Evolutionary conservation across 92 coral and sea anemone species (phyloP).

Genomic region (Epizoanthus scotinus): DNA sequence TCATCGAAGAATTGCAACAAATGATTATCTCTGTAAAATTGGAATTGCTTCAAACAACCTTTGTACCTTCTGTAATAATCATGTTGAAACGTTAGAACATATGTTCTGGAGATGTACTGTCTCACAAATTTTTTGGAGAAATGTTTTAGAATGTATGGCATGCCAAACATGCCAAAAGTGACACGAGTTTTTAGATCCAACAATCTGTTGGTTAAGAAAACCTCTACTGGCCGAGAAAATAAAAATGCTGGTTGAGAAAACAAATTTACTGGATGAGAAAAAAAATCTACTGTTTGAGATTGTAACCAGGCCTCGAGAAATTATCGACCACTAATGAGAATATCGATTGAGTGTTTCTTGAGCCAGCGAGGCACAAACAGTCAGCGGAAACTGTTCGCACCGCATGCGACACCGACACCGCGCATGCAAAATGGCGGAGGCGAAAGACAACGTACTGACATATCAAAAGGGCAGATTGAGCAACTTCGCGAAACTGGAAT

Average conservation of each 20-base stretch:
- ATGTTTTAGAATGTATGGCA: too few species aligned
- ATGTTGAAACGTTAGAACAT: too few species aligned
- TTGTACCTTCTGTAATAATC: too few species aligned
- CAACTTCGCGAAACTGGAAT: constrained; percentile 68
- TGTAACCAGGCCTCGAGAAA: neutral
- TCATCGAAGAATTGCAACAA: too few species aligned
- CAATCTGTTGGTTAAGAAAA: constrained; percentile 27
- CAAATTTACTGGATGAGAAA: neutral
- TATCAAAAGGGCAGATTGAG: constrained; percentile 45
- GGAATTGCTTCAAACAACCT: too few species aligned
- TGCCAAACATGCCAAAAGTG: too few species aligned
- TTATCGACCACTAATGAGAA: constrained; percentile 20
- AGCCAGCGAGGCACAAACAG: constrained; percentile 19
- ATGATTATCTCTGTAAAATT: too few species aligned
- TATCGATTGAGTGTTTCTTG: constrained; percentile 41
- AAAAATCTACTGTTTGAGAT: neutral
- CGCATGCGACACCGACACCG: constrained; percentile 26
- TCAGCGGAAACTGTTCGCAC: constrained; percentile 19
- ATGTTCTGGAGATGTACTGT: too few species aligned
- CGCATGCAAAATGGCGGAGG: constrained; percentile 39
- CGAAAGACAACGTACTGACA: constrained; percentile 54
- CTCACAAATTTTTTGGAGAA: too few species aligned
- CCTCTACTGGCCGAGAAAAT: neutral
- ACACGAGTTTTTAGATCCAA: too few species aligned
- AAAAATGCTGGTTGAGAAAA: neutral